These are phyloP conservation scores for Eupeodes luniger DNA, from an alignment of 2,888 invertebrate species.

Conservation along the genomic window DNA sequence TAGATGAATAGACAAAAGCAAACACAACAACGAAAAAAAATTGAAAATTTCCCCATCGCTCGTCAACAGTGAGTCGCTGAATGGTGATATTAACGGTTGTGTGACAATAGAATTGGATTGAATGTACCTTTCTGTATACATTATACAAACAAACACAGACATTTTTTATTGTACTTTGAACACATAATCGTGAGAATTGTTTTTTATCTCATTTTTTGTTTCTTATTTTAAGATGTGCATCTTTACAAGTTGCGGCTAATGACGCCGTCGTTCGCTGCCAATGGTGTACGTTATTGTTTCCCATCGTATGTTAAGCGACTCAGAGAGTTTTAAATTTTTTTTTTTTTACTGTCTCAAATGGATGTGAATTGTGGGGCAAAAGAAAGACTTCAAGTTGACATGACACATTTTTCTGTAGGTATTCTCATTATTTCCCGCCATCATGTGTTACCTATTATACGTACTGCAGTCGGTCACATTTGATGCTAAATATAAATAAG, in stretches of 20 bases:
- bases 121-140: neutral
- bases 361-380: constrained; percentile 27
- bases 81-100: constrained; percentile 4
- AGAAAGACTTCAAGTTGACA: constrained; percentile 43
- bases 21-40: neutral
- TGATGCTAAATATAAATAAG: constrained; percentile 10
- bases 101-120: constrained; percentile 40
- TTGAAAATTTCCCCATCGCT: constrained; percentile 1
- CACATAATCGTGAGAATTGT: constrained; percentile 44
- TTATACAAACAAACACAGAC: neutral
- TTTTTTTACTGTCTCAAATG: neutral
- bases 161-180: neutral
- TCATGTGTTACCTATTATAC: neutral
- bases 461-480: constrained; percentile 20
- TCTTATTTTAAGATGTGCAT: constrained; percentile 43
- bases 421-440: neutral
- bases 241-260: constrained; percentile 52
- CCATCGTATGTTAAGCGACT: constrained; percentile 23
- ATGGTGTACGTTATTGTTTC: constrained; percentile 61
- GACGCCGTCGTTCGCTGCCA: constrained; percentile 1
- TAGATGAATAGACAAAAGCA: constrained; percentile 25
- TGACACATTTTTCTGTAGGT: constrained; percentile 35
- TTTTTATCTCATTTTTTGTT: constrained; percentile 1
- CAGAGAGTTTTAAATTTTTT: neutral
- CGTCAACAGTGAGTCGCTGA: neutral